Base-by-base conservation (phyloP, 1,140 invertebrate species). In the Leptinotarsa lineolata region DNA sequence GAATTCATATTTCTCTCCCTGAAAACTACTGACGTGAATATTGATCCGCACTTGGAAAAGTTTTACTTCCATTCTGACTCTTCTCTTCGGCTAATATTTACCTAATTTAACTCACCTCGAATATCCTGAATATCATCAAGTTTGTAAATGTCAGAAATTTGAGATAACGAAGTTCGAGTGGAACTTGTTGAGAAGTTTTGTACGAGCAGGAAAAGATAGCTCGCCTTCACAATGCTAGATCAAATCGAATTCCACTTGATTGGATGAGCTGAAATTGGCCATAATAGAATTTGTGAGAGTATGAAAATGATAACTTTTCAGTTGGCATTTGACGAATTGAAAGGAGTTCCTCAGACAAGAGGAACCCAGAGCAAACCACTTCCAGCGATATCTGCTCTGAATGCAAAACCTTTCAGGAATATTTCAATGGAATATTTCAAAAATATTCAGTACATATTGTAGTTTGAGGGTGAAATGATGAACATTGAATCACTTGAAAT, bases 81-180 rank as follows among this genome's bases (percentile, higher is more conserved):
- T 46, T 21, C 45, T 54, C 16, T 68, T 54, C 46, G 0, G 44
- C 20, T 68, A 68, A 54, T 68, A 58, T 68, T 68, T 68, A 68
- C 67, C 22, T 54, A 44, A 68, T 54, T 58, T 12, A 58, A 58
- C 48, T 68, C 46, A 68, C 67, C 48, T 30, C 18, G 46, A 68
- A 68, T 68, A 58, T 68, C 67, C 44, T 68, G 67, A 68, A 68
- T 68, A 68, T 68, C 22, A 22, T 58, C 21, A 68, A 68, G 67
- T 68, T 68, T 20, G 18, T 54, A 58, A 54, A 68, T 68, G 67
- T 30, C 20, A 68, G 67, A 68, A 68, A 22, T 58, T 16, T 21
- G 18, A 68, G 67, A 58, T 54, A 68, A 68, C 67, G 22, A 18
- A 68, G 21, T 68, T 68, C 11, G 2, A 30, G 30, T 30, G 20